Evolutionary conservation across 2,113 vertebrate species (phyloP), one percentile per base, ranked within the genome.

Genomic region (Phylloscopus trochiloides): DNA sequence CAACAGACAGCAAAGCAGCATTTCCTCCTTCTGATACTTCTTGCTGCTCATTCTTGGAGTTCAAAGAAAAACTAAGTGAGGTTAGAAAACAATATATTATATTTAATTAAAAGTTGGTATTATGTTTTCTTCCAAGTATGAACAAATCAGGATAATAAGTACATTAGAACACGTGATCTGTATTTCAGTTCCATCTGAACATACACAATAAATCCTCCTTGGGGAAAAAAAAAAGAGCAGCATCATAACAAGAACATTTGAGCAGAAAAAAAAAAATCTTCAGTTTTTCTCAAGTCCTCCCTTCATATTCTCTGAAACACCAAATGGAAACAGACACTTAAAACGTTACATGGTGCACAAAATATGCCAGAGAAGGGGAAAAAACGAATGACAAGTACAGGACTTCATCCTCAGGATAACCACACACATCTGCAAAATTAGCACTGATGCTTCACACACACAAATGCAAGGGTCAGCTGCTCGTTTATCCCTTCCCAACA

Each of bases 31-130:
- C 34, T 17, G 40, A 48, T 4, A 11, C 17, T 54, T 65, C 50
- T 31, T 10, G 51, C 45, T 31, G 62, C 28, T 38, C 31, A 13
- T 31, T 55, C 84, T 75, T 74, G 40, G 45, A 82, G 61, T 77
- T 76, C n/a, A 87, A 92, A 93, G 52, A 80, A 95, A 96, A 87
- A 93, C 58, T 79, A 81, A 91, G 10, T 43, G 38, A 68, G 25
- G 71, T 94, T 91, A 95, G 65, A 92, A 96, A 97, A 94, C 71
- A 80, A 92, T 94, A 94, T 58, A 75, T 77, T 68, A 62, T 74
- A 74, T 96, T 96, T 96, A 94, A 97, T 92, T 92, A 45, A 82
- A 93, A 82, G 70, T 31, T 77, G 62, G n/a, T 38, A 82, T 87
- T 79, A 54, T 17, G 66, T 51, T 91, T 92, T 91, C 71, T 93